Percentiles rank a stretch among this genome's conserved stretches.
These are phyloP conservation scores for Thomomys bottae DNA, from an alignment of 2,113 vertebrate genomes.

Conservation along the genomic window DNA sequence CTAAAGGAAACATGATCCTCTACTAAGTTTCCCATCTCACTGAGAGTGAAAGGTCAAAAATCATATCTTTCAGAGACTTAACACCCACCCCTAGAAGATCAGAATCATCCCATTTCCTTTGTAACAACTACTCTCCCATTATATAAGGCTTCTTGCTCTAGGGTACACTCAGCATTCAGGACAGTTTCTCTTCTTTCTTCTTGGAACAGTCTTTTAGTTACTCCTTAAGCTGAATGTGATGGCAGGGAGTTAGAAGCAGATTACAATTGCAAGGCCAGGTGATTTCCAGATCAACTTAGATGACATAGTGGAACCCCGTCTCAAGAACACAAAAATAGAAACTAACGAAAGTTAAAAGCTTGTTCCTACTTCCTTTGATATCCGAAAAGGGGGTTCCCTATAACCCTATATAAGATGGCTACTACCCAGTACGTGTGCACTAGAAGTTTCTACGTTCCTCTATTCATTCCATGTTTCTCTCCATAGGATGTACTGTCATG, in stretches of 20 bases:
- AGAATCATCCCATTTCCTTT: not conserved
- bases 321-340: too few relatives aligned
- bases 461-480: not conserved
- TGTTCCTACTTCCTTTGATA: not conserved
- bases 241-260: too few relatives aligned
- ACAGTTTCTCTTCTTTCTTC: not conserved
- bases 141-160: not conserved
- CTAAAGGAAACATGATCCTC: not conserved
- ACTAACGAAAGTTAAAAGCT: not conserved
- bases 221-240: not conserved
- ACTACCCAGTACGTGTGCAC: not conserved
- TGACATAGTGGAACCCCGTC: too few relatives aligned
- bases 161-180: not conserved
- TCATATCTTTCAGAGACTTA: not conserved
- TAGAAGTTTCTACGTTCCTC: not conserved
- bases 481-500: not conserved
- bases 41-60: too few relatives aligned
- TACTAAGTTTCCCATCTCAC: too few relatives aligned
- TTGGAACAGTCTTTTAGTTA: not conserved
- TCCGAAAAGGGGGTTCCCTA: not conserved
- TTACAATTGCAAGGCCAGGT: too few relatives aligned
- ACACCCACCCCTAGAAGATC: too few relatives aligned
- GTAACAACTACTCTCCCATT: not conserved
- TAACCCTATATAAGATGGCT: not conserved
- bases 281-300: too few relatives aligned